Base-by-base conservation (phyloP, 2,888 invertebrate genomes). In the Erebia epiphron region DNA sequence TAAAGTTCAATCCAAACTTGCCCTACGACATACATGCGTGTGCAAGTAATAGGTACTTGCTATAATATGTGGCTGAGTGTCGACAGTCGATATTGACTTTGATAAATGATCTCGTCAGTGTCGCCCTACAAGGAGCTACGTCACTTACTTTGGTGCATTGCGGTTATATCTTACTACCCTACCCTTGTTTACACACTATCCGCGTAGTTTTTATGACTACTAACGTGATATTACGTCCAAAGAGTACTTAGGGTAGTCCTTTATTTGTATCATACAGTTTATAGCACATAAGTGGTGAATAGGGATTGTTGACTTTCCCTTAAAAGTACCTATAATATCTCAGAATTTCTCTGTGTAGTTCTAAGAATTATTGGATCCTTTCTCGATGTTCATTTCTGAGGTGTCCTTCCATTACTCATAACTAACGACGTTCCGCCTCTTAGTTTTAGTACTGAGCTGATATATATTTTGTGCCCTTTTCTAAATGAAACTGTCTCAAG, bases 131-230 rank as follows among this genome's bases (percentile, higher is more conserved):
- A 90, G 90, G 79, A 89, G 90, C 91, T 84, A 86, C 90, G 91
- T 92, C 92, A 91, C 86, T 91, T 89, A 91, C 86, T 91, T 89
- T 92, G 92, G 91, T 93, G 92, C 92, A 92, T 87, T 91, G 91
- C 91, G 90, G 91, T 85, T 82, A 82, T 74, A 77, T 78, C 76
- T 81, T 80, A 86, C 74, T 79, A 82, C 86, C 86, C 82, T 83
- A 82, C 89, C 90, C 90, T 85, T 91, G 88, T 91, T 90, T 89
- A 89, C 89, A 89, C 86, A 84, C 84, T 80, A 86, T 86, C 82
- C 87, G 83, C 85, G 84, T 87, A 87, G 84, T 87, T 91, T 90
- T 91, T 91, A 92, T 86, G 87, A 87, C 86, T 89, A 87, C 86
- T 88, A 86, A 89, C 88, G 79, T 79, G 77, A 86, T 86, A 88